Percentiles rank a stretch among this genome's conserved stretches.
Conservation (phyloP, 2,113 vertebrate genomes). For the Megaceryle maxima region DNA sequence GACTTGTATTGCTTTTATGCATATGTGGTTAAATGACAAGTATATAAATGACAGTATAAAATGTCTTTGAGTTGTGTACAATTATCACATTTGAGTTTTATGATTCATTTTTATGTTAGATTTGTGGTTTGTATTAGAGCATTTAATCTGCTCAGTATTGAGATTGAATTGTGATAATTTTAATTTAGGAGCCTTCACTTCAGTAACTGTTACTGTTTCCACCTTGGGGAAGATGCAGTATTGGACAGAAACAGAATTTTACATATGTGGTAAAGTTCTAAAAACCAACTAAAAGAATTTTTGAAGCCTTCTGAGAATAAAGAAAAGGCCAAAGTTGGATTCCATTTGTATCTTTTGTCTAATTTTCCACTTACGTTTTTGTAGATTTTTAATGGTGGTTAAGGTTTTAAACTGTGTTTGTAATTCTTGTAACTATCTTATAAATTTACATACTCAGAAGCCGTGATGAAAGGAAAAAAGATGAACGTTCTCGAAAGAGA, state of each 20-base stretch:
- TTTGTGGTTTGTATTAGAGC: neutral
- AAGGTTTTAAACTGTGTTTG: neutral
- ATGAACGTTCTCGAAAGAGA: slow-evolving; percentile 93
- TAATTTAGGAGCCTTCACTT: neutral
- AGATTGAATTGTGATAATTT: neutral
- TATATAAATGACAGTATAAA: neutral
- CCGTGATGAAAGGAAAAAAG: slow-evolving; percentile 93
- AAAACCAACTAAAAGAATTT: neutral
- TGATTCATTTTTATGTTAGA: neutral
- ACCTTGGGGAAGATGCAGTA: neutral
- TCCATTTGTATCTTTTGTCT: neutral
- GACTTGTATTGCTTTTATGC: neutral
- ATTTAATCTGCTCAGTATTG: neutral
- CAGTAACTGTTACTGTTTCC: neutral
- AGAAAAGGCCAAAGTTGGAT: neutral
- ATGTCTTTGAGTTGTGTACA: neutral
- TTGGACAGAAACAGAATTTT: neutral
- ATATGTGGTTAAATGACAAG: fast-evolving
- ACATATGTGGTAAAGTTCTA: neutral
- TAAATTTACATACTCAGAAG: slow-evolving; percentile 76
- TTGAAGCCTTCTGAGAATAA: neutral
- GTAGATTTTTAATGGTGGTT: neutral
- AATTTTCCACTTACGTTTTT: neutral
- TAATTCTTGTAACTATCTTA: neutral
- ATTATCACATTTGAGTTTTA: neutral